A percentile compares a stretch with the other conserved stretches of the same genome.
These are phyloP conservation scores for Strigamia maritima DNA, from an alignment of 2,888 invertebrate genomes.

Conservation along the genomic window DNA sequence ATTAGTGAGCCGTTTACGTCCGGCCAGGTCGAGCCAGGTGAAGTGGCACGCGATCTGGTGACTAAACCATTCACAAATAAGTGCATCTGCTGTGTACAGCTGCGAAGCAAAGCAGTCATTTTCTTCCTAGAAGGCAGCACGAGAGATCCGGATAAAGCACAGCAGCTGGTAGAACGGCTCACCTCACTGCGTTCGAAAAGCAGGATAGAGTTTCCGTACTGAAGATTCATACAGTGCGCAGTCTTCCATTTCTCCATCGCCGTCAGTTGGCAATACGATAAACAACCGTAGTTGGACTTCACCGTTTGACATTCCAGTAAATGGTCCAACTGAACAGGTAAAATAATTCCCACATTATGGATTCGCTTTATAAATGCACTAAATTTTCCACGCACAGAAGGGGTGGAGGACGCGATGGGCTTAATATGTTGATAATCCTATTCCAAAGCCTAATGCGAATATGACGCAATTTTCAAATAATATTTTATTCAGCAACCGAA, in stretches of 20 bases:
- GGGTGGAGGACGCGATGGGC: background rate
- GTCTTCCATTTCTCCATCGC: background rate
- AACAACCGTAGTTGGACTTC: background rate
- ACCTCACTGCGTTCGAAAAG: background rate
- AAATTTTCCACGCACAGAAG: background rate
- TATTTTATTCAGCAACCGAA: background rate
- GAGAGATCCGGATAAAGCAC: background rate
- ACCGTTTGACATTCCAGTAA: background rate
- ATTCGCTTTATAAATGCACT: background rate
- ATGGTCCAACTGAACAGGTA: background rate
- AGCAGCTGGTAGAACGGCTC: background rate
- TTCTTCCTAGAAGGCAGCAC: conserved; percentile 16
- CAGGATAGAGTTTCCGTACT: background rate
- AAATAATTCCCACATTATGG: background rate
- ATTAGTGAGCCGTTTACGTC: background rate
- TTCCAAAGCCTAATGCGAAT: background rate
- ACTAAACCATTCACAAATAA: background rate
- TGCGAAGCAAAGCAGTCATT: background rate
- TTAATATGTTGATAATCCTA: background rate
- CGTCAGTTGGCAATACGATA: background rate
- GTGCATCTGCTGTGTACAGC: background rate
- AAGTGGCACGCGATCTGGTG: background rate
- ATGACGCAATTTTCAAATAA: background rate
- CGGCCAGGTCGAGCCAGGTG: background rate
- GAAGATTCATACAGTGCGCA: background rate